Base-by-base conservation (phyloP, 2,888 invertebrate species). In the Cantharis rufa region DNA sequence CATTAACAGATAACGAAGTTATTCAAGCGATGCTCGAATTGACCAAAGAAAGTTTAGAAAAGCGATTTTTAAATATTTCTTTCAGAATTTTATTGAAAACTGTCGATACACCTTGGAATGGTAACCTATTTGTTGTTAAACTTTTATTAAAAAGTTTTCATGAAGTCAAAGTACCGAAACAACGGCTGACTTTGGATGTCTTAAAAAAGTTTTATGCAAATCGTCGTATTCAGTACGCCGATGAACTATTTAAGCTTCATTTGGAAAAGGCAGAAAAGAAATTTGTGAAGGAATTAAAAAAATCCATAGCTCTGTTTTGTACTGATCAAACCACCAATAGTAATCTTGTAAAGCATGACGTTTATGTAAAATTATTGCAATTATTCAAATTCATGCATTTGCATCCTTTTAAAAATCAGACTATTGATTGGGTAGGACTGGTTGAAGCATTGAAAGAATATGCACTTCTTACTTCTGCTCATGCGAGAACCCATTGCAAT, bases 131-230 rank as follows among this genome's bases (percentile, higher is more conserved):
- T 66, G 88, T 95, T 70, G 89, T 91, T 3, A 89, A 90, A 0
- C 84, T 90, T 70, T 84, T 94, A 71, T 88, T 91, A n/a, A 88
- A 91, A 21, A 91, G 91, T 83, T 89, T 92, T 72, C 92, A 94
- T 15, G 89, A 90, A 16, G 90, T 93, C 2, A 89, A 94, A 78
- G 91, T 92, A 28, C 94, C 92, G 83, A 89, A 93, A 21, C 90
- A 92, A 64, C 92, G 90, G 79, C 94, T 94, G 87, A 93, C 93
- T 0, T 83, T 93, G 1, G 93, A 94, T 83, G 87, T 94, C 76
- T 85, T 94, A 68, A 88, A 89, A n/a, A 88, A 91, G 3, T 92
- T 94, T 80, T 94, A 93, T 85, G 89, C 90, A 69, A 91, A 93
- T 81, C 87, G 91, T 13, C 90, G 92, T 82, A 84, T 89, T 62